These are phyloP conservation scores for Drosophila triauraria DNA, from an alignment of 1,140 invertebrate genomes.

Conservation along the genomic window DNA sequence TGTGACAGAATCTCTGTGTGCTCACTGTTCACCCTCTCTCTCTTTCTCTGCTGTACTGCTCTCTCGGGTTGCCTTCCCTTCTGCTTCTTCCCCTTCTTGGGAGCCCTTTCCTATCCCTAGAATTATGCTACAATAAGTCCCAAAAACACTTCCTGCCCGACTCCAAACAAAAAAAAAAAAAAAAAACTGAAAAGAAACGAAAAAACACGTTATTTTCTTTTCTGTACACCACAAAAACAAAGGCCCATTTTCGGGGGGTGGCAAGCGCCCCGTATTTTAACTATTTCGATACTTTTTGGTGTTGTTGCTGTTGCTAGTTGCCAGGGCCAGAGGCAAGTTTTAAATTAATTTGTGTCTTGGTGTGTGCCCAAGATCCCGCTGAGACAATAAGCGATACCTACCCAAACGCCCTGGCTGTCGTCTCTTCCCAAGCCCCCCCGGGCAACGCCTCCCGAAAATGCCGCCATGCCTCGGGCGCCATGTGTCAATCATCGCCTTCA, in stretches of 20 bases:
- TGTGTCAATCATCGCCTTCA: slow-evolving; percentile 63
- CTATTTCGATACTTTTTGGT: background rate
- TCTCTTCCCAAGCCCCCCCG: background rate
- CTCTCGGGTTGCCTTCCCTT: background rate
- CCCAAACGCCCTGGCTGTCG: background rate
- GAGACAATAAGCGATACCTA: slow-evolving; percentile 60
- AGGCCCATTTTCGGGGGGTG: background rate
- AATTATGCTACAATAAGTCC: slow-evolving; percentile 48
- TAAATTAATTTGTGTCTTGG: slow-evolving; percentile 63
- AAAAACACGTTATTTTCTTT: slow-evolving; percentile 33
- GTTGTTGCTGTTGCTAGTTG: slow-evolving; percentile 33
- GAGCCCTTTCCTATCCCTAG: slow-evolving; percentile 13
- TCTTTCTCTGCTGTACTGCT: background rate
- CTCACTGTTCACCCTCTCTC: background rate
- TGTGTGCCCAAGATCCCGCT: slow-evolving; percentile 43
- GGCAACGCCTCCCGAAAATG: slow-evolving; percentile 1
- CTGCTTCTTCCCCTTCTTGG: background rate
- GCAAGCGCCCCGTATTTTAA: background rate
- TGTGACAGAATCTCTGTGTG: slow-evolving; percentile 26
- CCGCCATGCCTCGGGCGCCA: slow-evolving; percentile 30
- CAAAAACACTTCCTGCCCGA: slow-evolving; percentile 27
- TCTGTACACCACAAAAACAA: slow-evolving; percentile 71
- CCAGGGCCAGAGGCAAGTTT: slow-evolving; percentile 47
- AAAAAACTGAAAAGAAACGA: background rate
- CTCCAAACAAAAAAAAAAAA: slow-evolving; percentile 6